A percentile compares a stretch with the other conserved stretches of the same genome.
Evolutionary conservation across 2,888 invertebrate species (phyloP).

Genomic region (Glaucopsyche alexis): DNA sequence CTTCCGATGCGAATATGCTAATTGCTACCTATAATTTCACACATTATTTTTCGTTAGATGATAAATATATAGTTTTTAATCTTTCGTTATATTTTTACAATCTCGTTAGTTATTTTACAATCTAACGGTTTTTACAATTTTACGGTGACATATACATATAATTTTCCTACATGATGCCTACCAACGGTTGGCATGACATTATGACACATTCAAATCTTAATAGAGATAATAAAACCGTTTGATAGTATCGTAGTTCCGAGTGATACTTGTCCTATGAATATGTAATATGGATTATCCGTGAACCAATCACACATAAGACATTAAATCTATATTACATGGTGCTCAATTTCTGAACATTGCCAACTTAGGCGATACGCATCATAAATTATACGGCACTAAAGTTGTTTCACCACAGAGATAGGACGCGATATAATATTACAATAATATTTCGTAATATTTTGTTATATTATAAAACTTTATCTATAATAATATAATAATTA

Average conservation of each 20-base stretch:
- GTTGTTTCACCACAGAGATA: constrained; percentile 4
- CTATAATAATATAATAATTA: no score
- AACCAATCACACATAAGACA: constrained; percentile 56
- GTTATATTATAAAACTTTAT: neutral
- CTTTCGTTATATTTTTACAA: no score
- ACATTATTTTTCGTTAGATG: no score
- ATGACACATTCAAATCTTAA: neutral
- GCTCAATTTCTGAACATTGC: constrained; percentile 33
- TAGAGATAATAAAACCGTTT: constrained; percentile 3
- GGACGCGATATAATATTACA: neutral
- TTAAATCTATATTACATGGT: constrained; percentile 49
- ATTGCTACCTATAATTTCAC: no score
- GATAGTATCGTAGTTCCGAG: constrained; percentile 2
- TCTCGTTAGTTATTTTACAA: no score
- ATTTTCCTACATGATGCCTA: no score
- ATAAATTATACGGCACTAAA: constrained; percentile 12
- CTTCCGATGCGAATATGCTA: no score
- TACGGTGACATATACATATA: no score
- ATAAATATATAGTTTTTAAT: no score
- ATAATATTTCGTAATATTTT: neutral
- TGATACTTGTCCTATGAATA: constrained; percentile 49
- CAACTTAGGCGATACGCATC: constrained; percentile 5
- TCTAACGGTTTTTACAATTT: no score
- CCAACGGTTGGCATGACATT: neutral
- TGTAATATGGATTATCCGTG: constrained; percentile 64